Evolutionary conservation across 2,888 invertebrate species (phyloP).

Genomic region (Zaprionus bogoriensis): DNA sequence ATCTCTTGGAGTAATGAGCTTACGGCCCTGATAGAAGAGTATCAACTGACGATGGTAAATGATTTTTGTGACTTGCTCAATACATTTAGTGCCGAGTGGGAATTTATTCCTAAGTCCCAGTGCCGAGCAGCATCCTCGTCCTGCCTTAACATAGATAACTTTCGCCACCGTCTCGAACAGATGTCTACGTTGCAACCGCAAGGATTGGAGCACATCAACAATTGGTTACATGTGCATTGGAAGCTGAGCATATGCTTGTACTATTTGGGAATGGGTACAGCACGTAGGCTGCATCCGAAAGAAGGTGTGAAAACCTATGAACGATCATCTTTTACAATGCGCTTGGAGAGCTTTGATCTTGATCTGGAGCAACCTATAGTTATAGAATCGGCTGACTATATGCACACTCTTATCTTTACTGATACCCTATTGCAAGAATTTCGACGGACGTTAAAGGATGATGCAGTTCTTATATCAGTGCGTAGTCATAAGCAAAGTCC

Average conservation of each 20-base stretch:
- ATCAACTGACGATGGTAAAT: constrained; percentile 29
- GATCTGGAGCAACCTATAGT: constrained; percentile 21
- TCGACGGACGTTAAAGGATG: constrained; percentile 10
- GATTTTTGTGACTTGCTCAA: constrained; percentile 38
- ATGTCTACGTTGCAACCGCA: constrained; percentile 34
- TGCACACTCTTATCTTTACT: constrained; percentile 43
- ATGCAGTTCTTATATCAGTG: constrained; percentile 41
- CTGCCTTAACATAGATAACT: constrained; percentile 43
- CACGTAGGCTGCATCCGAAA: constrained; percentile 20
- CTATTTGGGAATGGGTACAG: constrained; percentile 45
- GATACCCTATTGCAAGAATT: constrained; percentile 34
- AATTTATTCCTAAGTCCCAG: constrained; percentile 46
- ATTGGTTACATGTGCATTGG: constrained; percentile 44
- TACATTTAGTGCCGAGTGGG: constrained; percentile 42
- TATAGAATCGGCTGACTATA: constrained; percentile 32
- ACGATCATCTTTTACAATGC: constrained; percentile 28
- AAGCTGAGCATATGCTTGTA: constrained; percentile 41
- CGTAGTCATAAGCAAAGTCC: constrained; percentile 42
- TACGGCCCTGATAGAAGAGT: constrained; percentile 27
- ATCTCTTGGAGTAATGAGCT: constrained; percentile 30
- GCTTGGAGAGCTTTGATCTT: constrained; percentile 43
- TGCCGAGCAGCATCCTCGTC: constrained; percentile 48
- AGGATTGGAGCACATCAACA: constrained; percentile 39
- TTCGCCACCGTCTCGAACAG: constrained; percentile 34
- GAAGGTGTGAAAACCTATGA: constrained; percentile 16